Evolutionary conservation across 2,888 invertebrate species (phyloP), one percentile per base, ranked within the genome.

Genomic region (Eupelmus urozonus): DNA sequence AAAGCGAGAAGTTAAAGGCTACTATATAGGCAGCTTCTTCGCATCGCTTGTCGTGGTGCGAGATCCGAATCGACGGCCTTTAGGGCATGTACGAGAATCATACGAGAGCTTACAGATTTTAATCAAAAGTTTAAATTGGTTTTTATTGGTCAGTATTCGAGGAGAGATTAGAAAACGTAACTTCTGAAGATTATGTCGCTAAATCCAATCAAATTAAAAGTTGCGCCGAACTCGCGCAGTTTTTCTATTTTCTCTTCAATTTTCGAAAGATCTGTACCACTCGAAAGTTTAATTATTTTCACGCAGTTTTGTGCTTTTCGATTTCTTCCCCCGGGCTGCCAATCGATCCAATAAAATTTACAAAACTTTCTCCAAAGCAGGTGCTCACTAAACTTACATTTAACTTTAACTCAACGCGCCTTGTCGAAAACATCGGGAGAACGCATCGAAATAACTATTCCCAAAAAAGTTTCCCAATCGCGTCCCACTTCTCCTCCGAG

Each of bases 251-350:
- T 53, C 16, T 45, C 53, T 18, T 4, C 5, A 53, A 53, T 53
- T 4, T 53, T 53, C 20, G 20, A 53, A 4, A 20, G 53, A 53
- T 53, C 25, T 55, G 25, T 20, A 53, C 20, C 20, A 16, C 2
- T 2, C 16, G 3, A n/a, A 63, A 76, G 45, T 76, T 70, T 55
- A 70, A 63, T 76, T 69, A 76, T 69, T 66, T 69, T 23, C 34
- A 23, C 42, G 53, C 42, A n/a, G 62, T 75, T 53, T 53, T 59
- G 45, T 7, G 51, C 53, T 53, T 49, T 65, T 65, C 65, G 57
- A 65, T 63, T 76, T 34, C 76, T 25, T 55, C 49, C 45, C 2
- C 45, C 29, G 2, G n/a, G n/a, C 18, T 42, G 18, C 40, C 34
- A 53, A 40, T 65, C 45, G 55, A 70, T 20, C 62, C 70, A 65